Evolutionary conservation across 2,888 invertebrate species (phyloP), one percentile per base, ranked within the genome.

Genomic region (Andrena trimmerana): DNA sequence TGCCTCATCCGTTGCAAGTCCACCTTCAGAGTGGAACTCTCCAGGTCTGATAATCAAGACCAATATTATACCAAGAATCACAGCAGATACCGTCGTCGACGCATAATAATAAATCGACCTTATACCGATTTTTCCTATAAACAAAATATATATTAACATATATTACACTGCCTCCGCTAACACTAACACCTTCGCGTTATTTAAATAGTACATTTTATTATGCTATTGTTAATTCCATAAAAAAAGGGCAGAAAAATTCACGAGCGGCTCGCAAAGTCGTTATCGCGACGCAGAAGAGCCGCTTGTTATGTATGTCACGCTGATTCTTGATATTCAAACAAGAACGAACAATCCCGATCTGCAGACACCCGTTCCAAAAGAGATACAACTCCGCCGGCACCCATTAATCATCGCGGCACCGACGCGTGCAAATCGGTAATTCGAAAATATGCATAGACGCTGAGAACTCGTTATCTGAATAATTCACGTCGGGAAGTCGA

Each of bases 51-150:
- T 97, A 4, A 95, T 92, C 6, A 95, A 94, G 16, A 97, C 97
- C 85, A 97, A 95, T 69, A 97, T 95, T 86, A 97, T 97, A 8
- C 97, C 97, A 82, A 97, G 94, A 50, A 96, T 94, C 6, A 97
- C 97, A 0, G 97, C 97, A 73, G 95, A 94, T 52, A 97, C 92
- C 1, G 97, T 97, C 1, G 97, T 97, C 1, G 95, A 94, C 84
- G 96, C 94, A 92, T 97, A 97, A 93, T 96, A 97, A 62, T 95
- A 94, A 79, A 97, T 95, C 16, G 97, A 96, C 68, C 96, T 93
- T 52, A 95, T 94, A 3, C 97, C 97, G 90, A 97, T 96, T 89
- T 92, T 94, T 82, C 92, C 92, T 93, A 67, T 4, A 80, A 78
- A 48, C 27, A 8, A 67, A 50, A 62, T 4, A 27, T 8, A 67